These are phyloP conservation scores for Lasioglossum lativentre DNA, from an alignment of 2,888 invertebrate genomes.

Conservation along the genomic window DNA sequence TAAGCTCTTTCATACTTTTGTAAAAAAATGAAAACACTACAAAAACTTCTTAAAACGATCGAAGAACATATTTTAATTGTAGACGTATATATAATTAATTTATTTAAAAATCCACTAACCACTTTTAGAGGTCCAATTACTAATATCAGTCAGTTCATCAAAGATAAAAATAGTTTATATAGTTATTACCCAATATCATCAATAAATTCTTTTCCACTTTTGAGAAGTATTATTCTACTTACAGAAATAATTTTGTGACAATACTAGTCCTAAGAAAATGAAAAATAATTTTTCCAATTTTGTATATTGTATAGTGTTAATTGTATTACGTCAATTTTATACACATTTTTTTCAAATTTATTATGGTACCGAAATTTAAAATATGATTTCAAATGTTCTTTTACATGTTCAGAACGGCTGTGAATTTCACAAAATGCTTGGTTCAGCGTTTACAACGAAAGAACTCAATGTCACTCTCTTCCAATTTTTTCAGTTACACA, in stretches of 20 bases:
- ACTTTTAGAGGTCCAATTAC: constrained; percentile 49
- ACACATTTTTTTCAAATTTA: constrained; percentile 1
- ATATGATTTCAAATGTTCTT: not conserved
- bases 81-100: constrained; percentile 6
- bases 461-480: not conserved
- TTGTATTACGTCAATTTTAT: constrained; percentile 24
- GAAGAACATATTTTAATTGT: not conserved
- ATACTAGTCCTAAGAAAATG: constrained; percentile 68
- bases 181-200: constrained; percentile 49
- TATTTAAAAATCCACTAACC: constrained; percentile 24
- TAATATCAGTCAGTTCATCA: constrained; percentile 39
- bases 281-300: constrained; percentile 19
- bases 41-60: constrained; percentile 8
- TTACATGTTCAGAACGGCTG: constrained; percentile 1
- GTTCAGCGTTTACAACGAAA: not conserved
- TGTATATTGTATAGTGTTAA: constrained; percentile 13
- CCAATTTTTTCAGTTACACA: constrained; percentile 1
- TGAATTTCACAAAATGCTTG: not conserved
- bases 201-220: constrained; percentile 74
- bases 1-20: constrained; percentile 10
- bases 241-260: constrained; percentile 58
- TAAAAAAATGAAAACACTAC: constrained; percentile 3
- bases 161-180: constrained; percentile 33
- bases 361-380: not conserved
- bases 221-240: constrained; percentile 67